Evolutionary conservation across 2,113 vertebrate genomes (phyloP).

Genomic region (Lophochroa leadbeateri): DNA sequence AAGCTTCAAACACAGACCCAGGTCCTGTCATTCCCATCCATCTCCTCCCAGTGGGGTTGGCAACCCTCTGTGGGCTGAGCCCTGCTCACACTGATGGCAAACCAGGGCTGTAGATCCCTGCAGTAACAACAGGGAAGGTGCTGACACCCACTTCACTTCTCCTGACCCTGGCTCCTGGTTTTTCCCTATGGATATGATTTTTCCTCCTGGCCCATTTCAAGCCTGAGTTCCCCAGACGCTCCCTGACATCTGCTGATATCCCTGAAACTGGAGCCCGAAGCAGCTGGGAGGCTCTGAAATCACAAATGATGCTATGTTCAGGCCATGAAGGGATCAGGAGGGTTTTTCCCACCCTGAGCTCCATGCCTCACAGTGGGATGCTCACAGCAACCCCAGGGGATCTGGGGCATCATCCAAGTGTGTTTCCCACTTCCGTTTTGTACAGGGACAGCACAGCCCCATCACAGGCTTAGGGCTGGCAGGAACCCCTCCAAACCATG

Average conservation of each 20-base stretch:
- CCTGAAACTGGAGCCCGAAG: not conserved
- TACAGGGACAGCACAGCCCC: rapidly evolving
- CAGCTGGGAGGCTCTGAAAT: not conserved
- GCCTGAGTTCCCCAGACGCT: not conserved
- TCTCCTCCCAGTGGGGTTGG: rapidly evolving
- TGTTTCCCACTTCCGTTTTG: not conserved
- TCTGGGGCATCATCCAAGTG: rapidly evolving
- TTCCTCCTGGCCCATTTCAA: constrained; percentile 27
- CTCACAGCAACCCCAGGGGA: rapidly evolving
- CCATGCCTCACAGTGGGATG: rapidly evolving
- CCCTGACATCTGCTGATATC: not conserved
- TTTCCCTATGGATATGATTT: not conserved
- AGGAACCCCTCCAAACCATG: not conserved
- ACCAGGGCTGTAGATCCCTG: not conserved
- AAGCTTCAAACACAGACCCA: not conserved
- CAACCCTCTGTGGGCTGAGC: not conserved
- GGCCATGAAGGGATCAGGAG: not conserved
- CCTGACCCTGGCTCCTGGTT: not conserved
- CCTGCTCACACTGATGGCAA: rapidly evolving
- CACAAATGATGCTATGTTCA: not conserved
- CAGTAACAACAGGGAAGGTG: not conserved
- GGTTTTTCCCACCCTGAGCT: not conserved
- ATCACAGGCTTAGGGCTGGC: not conserved
- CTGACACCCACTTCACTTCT: not conserved
- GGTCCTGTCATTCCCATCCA: not conserved